phyloP scores from a whole-genome alignment of 2,797 vertebrate genomes.

The Acipenser transmontanus region DNA sequence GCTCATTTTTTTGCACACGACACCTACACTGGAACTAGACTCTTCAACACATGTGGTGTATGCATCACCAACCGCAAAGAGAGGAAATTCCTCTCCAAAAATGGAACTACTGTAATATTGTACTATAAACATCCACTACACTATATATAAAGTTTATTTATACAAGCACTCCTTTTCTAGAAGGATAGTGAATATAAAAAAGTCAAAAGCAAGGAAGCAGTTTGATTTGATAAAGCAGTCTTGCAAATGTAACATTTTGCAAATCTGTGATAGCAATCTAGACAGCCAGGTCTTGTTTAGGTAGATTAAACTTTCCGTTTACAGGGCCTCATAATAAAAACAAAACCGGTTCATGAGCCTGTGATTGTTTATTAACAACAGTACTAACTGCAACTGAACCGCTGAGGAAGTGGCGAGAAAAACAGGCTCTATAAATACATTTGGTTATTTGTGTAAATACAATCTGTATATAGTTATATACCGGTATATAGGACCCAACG shows the following conservation, averaged over 20 bases:
- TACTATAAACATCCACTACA: background rate
- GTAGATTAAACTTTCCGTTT: conserved; percentile 19
- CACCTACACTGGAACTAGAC: too few relatives aligned
- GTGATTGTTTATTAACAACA: conserved; percentile 6
- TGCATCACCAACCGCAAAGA: too few relatives aligned
- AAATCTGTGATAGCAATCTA: conserved; percentile 16
- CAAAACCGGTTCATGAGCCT: background rate
- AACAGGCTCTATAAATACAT: background rate
- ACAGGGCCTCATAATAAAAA: conserved; percentile 8
- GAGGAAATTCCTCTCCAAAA: too few relatives aligned
- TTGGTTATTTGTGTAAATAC: background rate
- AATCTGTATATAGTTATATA: too few relatives aligned
- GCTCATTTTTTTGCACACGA: too few relatives aligned
- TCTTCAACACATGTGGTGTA: too few relatives aligned
- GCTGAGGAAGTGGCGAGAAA: conserved; percentile 15
- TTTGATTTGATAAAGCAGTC: background rate
- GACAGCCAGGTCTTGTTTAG: conserved; percentile 15
- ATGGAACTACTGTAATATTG: background rate
- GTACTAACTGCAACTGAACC: conserved; percentile 20
- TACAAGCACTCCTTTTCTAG: too few relatives aligned
- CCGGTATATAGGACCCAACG: too few relatives aligned
- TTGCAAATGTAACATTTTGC: conserved; percentile 11
- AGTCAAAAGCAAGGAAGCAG: background rate
- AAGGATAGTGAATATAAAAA: conserved; percentile 12
- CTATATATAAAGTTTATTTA: too few relatives aligned